phyloP scores from a whole-genome alignment of 2,888 invertebrate species.

The Tenthredo livida region DNA sequence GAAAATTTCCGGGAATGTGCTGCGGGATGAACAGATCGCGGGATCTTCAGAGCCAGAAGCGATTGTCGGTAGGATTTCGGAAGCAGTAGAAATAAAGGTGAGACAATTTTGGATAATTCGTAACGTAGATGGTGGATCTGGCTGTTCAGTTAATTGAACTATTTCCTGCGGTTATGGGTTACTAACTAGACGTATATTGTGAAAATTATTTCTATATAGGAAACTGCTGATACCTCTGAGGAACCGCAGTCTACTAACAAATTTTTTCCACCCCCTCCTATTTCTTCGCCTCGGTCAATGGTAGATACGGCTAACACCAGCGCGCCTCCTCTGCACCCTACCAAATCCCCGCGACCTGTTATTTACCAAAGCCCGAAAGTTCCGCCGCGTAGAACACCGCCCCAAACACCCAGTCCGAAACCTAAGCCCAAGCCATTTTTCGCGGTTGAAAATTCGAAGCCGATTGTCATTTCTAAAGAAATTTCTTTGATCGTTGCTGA shows the following conservation, averaged over 20 bases:
- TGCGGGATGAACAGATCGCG: neutral
- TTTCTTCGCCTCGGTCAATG: constrained; percentile 59
- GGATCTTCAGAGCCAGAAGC: neutral
- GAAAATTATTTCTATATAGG: constrained; percentile 72
- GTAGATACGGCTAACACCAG: constrained; percentile 66
- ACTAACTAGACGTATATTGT: constrained; percentile 63
- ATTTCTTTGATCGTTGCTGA: neutral
- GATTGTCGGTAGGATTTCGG: constrained; percentile 63
- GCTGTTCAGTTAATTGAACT: neutral
- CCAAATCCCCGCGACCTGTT: constrained; percentile 65
- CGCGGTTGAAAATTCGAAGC: neutral
- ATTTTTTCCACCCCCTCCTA: constrained; percentile 62
- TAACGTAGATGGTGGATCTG: neutral
- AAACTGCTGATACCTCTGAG: constrained; percentile 75
- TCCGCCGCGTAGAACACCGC: constrained; percentile 70
- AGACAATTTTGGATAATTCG: constrained; percentile 55
- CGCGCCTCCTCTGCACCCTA: constrained; percentile 60
- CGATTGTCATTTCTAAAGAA: neutral
- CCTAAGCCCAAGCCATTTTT: neutral
- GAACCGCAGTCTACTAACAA: constrained; percentile 71
- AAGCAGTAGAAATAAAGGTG: constrained; percentile 72
- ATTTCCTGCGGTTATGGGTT: constrained; percentile 65
- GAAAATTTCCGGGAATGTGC: neutral
- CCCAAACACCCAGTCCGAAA: constrained; percentile 59
- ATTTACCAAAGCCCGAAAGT: constrained; percentile 74